Evolutionary conservation across 2,888 invertebrate genomes (phyloP), one percentile per base, ranked within the genome.

Genomic region (Pristionchus entomophagus): DNA sequence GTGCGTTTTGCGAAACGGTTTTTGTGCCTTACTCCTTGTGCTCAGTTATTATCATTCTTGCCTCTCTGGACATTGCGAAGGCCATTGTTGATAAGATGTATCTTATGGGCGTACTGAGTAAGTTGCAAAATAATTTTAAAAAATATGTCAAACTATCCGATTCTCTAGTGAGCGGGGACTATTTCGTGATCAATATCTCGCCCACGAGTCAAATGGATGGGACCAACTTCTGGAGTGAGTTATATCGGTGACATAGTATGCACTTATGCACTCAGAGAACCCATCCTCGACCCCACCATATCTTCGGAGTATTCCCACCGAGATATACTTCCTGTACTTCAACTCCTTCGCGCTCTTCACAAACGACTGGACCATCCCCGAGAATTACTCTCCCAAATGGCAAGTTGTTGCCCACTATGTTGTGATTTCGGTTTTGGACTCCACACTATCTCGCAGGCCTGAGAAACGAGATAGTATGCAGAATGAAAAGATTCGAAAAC

Each of bases 41-140:
- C n/a, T n/a, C n/a, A 84, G 83, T 85, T 0, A 73, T 85, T 38
- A 53, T 85, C n/a, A 26, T 85, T 8, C 45, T 77, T 2, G 26
- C 51, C 6, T n/a, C 32, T 22, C 26, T 56, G 0, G 26, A 51
- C 6, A 19, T n/a, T 22, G 38, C 56, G 32, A 45, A 56, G 26
- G 17, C 29, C 0, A 26, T 85, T 22, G 12, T 85, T 73, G 73
- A 85, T 29, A 85, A 77, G 56, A 19, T 85, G 77, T 73, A 85
- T 73, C 53, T 77, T 38, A 77, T 77, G 73, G 77, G 84, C 26
- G 38, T 51, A 17, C 35, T 84, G 14, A 41, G 73, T 77, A 8
- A 26, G 73, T 45, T 73, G 22, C 2, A 73, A n/a, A 38, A 53
- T 22, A 12, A 59, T 12, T 26, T 3, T 59, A 26, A 59, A 26